phyloP scores from a whole-genome alignment of 2,797 vertebrate species.

The Xiphophorus birchmanni region DNA sequence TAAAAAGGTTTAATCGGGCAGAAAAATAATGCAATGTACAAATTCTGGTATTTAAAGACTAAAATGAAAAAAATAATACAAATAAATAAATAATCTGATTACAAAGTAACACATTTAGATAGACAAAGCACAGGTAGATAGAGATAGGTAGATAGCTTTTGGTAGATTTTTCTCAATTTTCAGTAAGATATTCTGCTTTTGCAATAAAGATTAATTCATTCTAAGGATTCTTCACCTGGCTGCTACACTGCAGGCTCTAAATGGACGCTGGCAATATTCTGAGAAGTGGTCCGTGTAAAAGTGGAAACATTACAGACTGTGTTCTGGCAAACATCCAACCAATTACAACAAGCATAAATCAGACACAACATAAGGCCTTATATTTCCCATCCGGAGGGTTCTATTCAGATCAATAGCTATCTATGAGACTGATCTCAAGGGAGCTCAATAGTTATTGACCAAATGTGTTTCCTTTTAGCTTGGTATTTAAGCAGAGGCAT shows the following conservation, averaged over 20 bases:
- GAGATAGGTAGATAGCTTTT: not conserved
- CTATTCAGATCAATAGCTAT: constrained; percentile 38
- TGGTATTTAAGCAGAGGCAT: constrained; percentile 6
- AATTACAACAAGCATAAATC: constrained; percentile 40
- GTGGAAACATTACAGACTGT: constrained; percentile 7
- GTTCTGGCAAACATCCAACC: constrained; percentile 18
- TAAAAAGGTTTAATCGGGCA: too few relatives aligned
- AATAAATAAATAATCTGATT: too few relatives aligned
- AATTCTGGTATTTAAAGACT: too few relatives aligned
- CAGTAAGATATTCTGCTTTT: not conserved
- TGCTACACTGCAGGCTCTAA: not conserved
- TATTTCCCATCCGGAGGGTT: constrained; percentile 26
- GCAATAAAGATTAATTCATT: not conserved
- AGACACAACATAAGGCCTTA: constrained; percentile 29
- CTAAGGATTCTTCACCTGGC: not conserved
- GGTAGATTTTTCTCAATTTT: not conserved
- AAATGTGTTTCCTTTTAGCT: constrained; percentile 25
- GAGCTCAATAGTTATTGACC: constrained; percentile 31
- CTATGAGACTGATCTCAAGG: constrained; percentile 13
- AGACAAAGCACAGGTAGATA: not conserved
- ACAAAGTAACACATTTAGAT: too few relatives aligned
- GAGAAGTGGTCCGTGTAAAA: not conserved
- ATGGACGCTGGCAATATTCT: constrained; percentile 4
- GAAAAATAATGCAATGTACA: too few relatives aligned
- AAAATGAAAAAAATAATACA: too few relatives aligned